Evolutionary conservation across 1,140 invertebrate genomes (phyloP).

Genomic region (Pogonognathellus flavescens): DNA sequence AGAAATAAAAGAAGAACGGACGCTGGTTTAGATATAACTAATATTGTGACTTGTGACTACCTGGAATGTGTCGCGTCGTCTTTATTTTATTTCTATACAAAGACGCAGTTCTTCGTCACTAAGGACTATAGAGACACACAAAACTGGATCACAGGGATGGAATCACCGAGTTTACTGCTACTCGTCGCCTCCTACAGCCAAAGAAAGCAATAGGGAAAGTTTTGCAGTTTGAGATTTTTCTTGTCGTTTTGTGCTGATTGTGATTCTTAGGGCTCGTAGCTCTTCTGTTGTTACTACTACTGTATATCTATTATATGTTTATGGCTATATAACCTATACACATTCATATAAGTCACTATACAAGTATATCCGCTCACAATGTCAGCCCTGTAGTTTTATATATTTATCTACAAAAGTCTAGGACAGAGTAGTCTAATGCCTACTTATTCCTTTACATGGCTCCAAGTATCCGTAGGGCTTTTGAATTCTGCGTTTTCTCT

Average conservation of each 20-base stretch:
- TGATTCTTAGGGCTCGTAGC: background rate
- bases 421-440: too few species aligned
- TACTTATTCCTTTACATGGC: too few species aligned
- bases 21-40: background rate
- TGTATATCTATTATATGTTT: too few species aligned
- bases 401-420: too few species aligned
- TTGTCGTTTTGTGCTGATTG: constrained; percentile 29
- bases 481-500: too few species aligned
- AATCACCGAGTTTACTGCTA: constrained; percentile 9
- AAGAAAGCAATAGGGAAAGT: constrained; percentile 38
- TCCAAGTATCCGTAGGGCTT: too few species aligned
- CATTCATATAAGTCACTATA: too few species aligned
- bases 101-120: background rate
- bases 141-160: constrained; percentile 21
- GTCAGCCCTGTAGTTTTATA: too few species aligned
- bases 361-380: too few species aligned
- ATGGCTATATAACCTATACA: too few species aligned
- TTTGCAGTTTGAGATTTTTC: constrained; percentile 15
- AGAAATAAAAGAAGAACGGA: too few species aligned
- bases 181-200: background rate
- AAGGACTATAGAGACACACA: background rate
- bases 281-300: background rate
- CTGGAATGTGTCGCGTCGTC: background rate
- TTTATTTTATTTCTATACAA: constrained; percentile 29
- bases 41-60: background rate